phyloP scores from a whole-genome alignment of 2,113 vertebrate genomes.

The Heterotis niloticus region DNA sequence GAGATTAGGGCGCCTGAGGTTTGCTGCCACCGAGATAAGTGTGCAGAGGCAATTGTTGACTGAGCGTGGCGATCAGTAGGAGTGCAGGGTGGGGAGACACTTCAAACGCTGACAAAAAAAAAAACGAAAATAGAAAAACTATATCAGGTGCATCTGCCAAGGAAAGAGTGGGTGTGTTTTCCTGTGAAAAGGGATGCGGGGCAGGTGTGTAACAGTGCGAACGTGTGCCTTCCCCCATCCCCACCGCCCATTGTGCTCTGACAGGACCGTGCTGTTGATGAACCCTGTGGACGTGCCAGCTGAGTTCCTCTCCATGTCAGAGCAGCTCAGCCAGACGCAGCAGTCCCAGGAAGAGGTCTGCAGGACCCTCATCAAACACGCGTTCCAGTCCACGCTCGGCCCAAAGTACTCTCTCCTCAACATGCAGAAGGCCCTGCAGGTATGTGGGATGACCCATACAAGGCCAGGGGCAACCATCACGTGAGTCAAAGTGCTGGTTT shows the following conservation, averaged over 20 bases:
- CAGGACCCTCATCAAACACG: conserved; percentile 76
- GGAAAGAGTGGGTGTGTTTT: neutral
- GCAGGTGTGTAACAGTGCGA: neutral
- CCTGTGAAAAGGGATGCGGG: neutral
- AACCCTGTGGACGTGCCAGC: conserved; percentile 78
- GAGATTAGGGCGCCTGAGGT: too few relatives aligned
- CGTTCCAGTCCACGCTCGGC: conserved; percentile 83
- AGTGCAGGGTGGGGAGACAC: too few relatives aligned
- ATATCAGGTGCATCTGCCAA: neutral
- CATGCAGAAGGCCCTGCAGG: conserved; percentile 73
- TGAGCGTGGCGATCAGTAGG: too few relatives aligned
- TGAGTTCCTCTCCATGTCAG: conserved; percentile 77
- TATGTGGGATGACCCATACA: neutral
- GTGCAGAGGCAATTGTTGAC: too few relatives aligned
- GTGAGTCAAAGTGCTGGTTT: too few relatives aligned
- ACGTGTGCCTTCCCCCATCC: neutral
- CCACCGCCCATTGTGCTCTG: neutral
- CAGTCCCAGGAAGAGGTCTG: conserved; percentile 61
- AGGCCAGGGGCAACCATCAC: neutral
- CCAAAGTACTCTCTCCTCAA: conserved; percentile 64
- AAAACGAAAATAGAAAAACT: neutral
- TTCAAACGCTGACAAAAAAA: neutral
- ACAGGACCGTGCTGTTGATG: conserved; percentile 86
- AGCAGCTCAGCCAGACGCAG: conserved; percentile 67
- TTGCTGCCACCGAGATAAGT: too few relatives aligned